These are phyloP conservation scores for Drosophila formosana DNA, from an alignment of 2,888 invertebrate species.

Conservation along the genomic window DNA sequence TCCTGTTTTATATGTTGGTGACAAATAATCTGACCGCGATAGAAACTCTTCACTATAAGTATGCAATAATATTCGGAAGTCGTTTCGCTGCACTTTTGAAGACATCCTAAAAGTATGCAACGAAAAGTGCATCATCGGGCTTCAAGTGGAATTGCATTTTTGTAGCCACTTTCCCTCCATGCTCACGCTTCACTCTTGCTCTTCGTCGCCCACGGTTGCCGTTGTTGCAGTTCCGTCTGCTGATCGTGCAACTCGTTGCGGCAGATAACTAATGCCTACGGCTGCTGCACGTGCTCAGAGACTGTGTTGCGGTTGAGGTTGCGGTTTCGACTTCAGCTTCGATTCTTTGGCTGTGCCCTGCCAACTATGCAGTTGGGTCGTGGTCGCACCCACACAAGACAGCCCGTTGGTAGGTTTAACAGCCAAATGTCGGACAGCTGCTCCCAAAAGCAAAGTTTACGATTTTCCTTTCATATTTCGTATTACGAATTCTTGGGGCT, in stretches of 20 bases:
- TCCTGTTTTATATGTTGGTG: no score
- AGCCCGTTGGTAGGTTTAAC: conserved; percentile 21
- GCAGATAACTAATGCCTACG: conserved; percentile 58
- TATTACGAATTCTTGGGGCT: not conserved
- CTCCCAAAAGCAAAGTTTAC: conserved; percentile 44
- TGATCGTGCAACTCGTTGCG: conserved; percentile 69
- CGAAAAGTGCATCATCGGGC: not conserved
- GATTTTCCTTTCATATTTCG: conserved; percentile 59
- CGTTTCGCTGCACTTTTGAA: not conserved
- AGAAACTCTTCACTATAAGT: no score
- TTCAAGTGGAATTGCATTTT: conserved; percentile 16
- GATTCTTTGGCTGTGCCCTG: conserved; percentile 41
- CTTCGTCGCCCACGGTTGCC: conserved; percentile 39
- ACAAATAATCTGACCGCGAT: not conserved
- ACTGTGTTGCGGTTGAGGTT: conserved; percentile 3
- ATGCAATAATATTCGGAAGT: conserved; percentile 25
- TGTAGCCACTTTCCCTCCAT: not conserved
- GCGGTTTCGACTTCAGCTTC: conserved; percentile 12
- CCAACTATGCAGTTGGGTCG: conserved; percentile 39
- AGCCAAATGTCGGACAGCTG: conserved; percentile 71
- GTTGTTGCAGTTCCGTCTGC: conserved; percentile 39
- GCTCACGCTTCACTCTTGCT: not conserved
- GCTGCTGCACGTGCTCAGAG: conserved; percentile 48
- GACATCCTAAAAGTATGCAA: conserved; percentile 44
- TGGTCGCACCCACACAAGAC: conserved; percentile 59